Evolutionary conservation across 2,797 vertebrate genomes (phyloP).

Genomic region (Anas bahamensis): DNA sequence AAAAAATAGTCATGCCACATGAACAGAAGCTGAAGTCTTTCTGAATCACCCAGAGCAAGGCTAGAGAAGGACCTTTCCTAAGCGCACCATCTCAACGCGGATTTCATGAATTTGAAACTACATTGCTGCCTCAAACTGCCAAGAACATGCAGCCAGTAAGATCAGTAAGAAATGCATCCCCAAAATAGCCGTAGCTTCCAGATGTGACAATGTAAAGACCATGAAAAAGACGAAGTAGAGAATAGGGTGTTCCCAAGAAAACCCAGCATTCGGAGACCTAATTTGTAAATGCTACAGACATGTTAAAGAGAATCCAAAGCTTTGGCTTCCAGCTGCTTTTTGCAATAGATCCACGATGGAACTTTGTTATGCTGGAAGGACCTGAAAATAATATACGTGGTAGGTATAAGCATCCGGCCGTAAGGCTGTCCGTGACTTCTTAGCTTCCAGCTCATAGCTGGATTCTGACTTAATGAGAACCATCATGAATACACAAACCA

Average conservation of each 20-base stretch:
- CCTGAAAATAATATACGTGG: neutral
- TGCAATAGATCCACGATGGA: neutral
- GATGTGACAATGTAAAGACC: neutral
- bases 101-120: neutral
- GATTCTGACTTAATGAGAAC: neutral
- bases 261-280: neutral
- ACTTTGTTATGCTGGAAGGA: neutral
- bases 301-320: neutral
- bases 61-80: neutral
- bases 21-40: neutral
- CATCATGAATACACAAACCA: neutral
- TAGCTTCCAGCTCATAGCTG: neutral
- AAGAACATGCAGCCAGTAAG: neutral
- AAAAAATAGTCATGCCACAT: neutral
- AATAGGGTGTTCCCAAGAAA: neutral
- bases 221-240: neutral
- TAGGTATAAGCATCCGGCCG: neutral
- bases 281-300: neutral
- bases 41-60: neutral
- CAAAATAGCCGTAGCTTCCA: neutral
- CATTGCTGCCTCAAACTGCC: neutral
- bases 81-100: neutral
- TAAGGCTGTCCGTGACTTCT: neutral
- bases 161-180: neutral
- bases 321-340: neutral